Percentiles rank a stretch among this genome's conserved stretches.
phyloP scores from a whole-genome alignment of 1,140 invertebrate species.

The Frieseomelitta varia region DNA sequence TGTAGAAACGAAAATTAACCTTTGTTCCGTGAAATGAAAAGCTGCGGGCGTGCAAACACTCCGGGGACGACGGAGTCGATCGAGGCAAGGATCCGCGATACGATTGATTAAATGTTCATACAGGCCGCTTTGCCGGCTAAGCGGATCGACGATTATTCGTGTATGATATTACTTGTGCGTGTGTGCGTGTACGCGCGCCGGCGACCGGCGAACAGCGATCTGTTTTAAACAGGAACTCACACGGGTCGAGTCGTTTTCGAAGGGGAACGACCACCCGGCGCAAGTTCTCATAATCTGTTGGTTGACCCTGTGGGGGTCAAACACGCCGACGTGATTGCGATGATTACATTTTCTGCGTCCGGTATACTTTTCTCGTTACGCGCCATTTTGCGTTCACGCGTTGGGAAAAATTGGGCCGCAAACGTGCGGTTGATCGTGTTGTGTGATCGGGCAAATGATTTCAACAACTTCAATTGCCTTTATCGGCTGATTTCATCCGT shows the following conservation, averaged over 20 bases:
- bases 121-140: neutral
- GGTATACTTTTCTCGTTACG: slow-evolving; percentile 13
- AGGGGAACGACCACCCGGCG: slow-evolving; percentile 33
- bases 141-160: slow-evolving; percentile 32
- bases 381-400: too few species aligned
- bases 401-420: neutral
- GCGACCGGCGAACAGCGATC: too few species aligned
- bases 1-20: slow-evolving; percentile 12
- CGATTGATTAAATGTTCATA: slow-evolving; percentile 30
- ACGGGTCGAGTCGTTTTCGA: slow-evolving; percentile 44
- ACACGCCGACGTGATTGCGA: neutral
- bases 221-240: slow-evolving; percentile 52
- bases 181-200: too few species aligned
- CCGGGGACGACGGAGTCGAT: neutral
- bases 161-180: slow-evolving; percentile 10
- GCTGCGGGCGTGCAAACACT: slow-evolving; percentile 1
- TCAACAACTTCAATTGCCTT: neutral
- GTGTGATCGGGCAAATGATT: neutral
- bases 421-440: neutral
- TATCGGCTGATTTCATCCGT: neutral
- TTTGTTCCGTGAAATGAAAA: slow-evolving; percentile 8
- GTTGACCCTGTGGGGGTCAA: slow-evolving; percentile 57
- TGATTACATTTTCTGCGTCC: slow-evolving; percentile 47
- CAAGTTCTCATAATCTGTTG: slow-evolving; percentile 62
- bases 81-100: neutral